Evolutionary conservation across 2,113 vertebrate genomes (phyloP), one percentile per base, ranked within the genome.

Genomic region (Chlorocebus sabaeus): DNA sequence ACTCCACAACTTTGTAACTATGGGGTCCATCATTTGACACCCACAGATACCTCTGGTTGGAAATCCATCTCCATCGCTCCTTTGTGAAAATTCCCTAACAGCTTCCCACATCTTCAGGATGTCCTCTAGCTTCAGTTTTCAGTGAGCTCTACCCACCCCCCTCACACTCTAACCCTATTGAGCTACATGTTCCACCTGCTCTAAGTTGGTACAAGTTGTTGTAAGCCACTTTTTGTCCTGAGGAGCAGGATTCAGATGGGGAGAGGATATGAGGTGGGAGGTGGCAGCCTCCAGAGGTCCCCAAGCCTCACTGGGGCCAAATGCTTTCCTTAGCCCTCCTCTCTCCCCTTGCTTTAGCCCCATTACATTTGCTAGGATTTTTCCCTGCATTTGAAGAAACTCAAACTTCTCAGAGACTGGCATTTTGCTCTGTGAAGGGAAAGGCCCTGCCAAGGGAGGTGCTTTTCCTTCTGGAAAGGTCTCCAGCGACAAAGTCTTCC

Each of bases 391-490:
- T 32, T 40, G 35, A 83, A 67, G 40, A 14, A 81, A 43, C 50
- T 4, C 30, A 25, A 40, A 52, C 59, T 30, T 38, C 81, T 96
- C 45, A 32, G 48, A 50, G 17, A 57, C 11, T 10, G 50, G 61
- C 0, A 30, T 22, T 89, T 61, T 27, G 32, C 82, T 94, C 68
- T 55, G 40, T 0, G 35, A 70, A 17, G 30, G n/a, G 45, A 95
- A 95, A 68, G 11, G 20, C 68, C 89, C 61, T 5, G 2, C 14
- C 35, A 16, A 43, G 48, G 30, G 59, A 81, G 30, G 57, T 25
- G 35, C 43, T 90, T 88, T 94, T 94, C 45, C 75, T 94, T 75
- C 87, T 78, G 50, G 13, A 85, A 93, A 92, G 70, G 59, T 95
- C 93, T 94, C 85, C 57, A 52, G 93, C 76, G 96, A 81, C 17